Evolutionary conservation across 2,888 invertebrate genomes (phyloP), one percentile per base, ranked within the genome.

Genomic region (Tricholauxania praeusta): DNA sequence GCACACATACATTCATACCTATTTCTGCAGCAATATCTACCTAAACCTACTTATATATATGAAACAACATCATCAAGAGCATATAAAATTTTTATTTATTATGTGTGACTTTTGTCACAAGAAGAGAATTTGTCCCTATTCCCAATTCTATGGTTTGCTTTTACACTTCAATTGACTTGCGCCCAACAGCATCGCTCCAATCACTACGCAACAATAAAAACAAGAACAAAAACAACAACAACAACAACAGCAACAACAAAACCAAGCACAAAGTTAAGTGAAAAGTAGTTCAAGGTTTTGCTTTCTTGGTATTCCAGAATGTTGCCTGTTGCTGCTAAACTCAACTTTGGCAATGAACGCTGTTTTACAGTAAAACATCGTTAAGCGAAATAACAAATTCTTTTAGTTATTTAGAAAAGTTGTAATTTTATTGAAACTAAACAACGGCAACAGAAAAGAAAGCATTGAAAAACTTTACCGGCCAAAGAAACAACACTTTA

Each of bases 261-360:
- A 3, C 28, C 28, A 28, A 28, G 28, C 2, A 4, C 39, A 6
- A 39, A 57, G 48, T 55, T 17, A 57, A 17, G 60, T 51, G 51
- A 65, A 57, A 66, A 63, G 65, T 66, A 60, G 72, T 52, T 72
- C 72, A 72, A 66, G 72, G 72, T 51, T 66, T 7, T 32, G 39
- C 47, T 62, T n/a, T n/a, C 39, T 39, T 39, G 10, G 39, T 39
- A 39, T 53, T 19, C n/a, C n/a, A 53, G n/a, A 17, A 53, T 53
- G 53, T 19, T 8, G 19, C 19, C 19, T 53, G 53, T 53, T 53
- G 53, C n/a, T 53, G 19, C 19, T 53, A 7, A n/a, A 19, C n/a
- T 12, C 8, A 10, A 19, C 12, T 19, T 39, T 10, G 10, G 10
- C 39, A 39, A 39, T 39, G 10, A 39, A 39, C 7, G 39, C 10